These are phyloP conservation scores for Andrena fulva DNA, from an alignment of 2,888 invertebrate species.

Conservation along the genomic window DNA sequence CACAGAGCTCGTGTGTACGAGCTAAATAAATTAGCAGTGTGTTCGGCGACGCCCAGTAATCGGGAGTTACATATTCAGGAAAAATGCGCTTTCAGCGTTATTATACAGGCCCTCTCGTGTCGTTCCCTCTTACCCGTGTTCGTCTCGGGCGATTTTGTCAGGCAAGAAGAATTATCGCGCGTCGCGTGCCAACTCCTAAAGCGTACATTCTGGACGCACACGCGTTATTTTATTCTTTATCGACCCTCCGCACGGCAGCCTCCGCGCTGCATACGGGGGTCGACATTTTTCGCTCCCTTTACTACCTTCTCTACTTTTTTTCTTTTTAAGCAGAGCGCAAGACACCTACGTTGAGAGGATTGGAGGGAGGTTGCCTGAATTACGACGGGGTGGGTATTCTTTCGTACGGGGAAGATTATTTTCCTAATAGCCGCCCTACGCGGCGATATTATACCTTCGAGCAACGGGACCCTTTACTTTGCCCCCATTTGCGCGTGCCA, in stretches of 20 bases:
- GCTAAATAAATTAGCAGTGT: background rate
- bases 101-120: conserved; percentile 2
- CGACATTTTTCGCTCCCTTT: background rate
- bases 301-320: background rate
- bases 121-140: conserved; percentile 11
- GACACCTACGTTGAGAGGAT: conserved; percentile 12
- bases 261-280: conserved; percentile 35
- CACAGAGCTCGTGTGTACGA: too few relatives aligned
- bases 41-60: too few relatives aligned
- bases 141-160: conserved; percentile 25
- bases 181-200: conserved; percentile 44
- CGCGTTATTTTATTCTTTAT: conserved; percentile 57
- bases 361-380: conserved; percentile 7
- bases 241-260: conserved; percentile 47
- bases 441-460: conserved; percentile 18
- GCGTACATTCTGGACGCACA: conserved; percentile 46
- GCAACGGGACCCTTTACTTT: background rate
- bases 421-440: conserved; percentile 24
- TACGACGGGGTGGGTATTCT: conserved; percentile 3
- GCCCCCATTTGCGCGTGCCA: conserved; percentile 11
- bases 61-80: background rate
- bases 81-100: background rate
- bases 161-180: conserved; percentile 38
- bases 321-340: background rate
- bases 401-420: conserved; percentile 36